Conservation (phyloP, 2,888 invertebrate species). For the Cantharis rustica region DNA sequence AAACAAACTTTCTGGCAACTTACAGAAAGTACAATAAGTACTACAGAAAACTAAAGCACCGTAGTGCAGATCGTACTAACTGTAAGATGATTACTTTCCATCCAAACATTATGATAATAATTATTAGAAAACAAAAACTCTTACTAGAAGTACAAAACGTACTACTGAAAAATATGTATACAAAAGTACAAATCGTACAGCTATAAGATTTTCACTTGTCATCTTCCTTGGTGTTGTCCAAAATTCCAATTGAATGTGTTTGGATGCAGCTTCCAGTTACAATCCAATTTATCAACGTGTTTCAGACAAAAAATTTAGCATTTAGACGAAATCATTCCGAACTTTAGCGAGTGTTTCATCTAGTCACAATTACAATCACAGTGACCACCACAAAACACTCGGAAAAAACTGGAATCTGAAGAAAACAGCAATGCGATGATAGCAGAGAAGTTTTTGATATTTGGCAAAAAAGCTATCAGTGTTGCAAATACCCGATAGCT, state of each 20-base stretch:
- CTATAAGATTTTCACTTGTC: conserved; percentile 9
- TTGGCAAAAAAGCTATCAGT: no score
- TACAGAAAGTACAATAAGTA: not conserved
- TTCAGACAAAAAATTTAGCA: no score
- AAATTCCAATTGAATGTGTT: no score
- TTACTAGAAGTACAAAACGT: not conserved
- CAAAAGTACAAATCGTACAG: conserved; percentile 38
- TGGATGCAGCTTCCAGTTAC: no score
- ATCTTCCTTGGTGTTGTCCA: no score
- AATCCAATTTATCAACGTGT: no score
- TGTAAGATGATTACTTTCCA: not conserved
- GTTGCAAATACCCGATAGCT: not conserved
- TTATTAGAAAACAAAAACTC: not conserved
- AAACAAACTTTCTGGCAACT: not conserved
- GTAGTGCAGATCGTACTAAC: not conserved
- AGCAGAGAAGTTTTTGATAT: not conserved
- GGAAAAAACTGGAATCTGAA: conserved; percentile 40
- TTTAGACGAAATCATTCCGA: not conserved
- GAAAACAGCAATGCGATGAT: not conserved
- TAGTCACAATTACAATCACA: conserved; percentile 51
- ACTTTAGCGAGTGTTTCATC: conserved; percentile 55
- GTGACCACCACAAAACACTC: conserved; percentile 51
- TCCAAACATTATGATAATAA: not conserved
- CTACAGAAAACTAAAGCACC: not conserved
- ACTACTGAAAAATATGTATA: conserved; percentile 42